Percentiles rank a stretch among this genome's conserved stretches.
Conservation (phyloP, 2,888 invertebrate species). For the Cepaea hortensis region DNA sequence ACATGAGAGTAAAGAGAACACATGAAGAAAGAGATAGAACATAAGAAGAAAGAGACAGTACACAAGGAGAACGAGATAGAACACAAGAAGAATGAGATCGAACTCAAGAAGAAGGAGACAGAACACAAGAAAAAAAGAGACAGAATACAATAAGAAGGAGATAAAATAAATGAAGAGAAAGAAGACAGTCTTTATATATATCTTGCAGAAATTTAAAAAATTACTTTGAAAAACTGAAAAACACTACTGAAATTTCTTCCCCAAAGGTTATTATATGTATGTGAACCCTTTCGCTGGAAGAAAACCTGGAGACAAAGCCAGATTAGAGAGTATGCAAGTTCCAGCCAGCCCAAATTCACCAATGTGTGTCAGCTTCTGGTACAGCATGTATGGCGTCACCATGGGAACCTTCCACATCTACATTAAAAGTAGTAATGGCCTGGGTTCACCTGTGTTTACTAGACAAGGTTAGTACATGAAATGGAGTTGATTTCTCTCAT, state of each 20-base stretch:
- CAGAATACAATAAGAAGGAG: too few relatives aligned
- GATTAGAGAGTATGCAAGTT: constrained; percentile 60
- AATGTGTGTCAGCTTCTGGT: constrained; percentile 70
- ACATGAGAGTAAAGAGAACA: too few relatives aligned
- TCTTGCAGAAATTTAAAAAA: neutral
- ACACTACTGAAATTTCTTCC: neutral
- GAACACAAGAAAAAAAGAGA: too few relatives aligned
- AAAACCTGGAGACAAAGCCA: constrained; percentile 59
- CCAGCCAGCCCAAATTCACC: constrained; percentile 56
- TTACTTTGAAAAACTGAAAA: neutral
- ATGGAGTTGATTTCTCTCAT: neutral
- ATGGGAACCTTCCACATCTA: constrained; percentile 65
- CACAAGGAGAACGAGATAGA: too few relatives aligned
- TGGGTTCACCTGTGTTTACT: constrained; percentile 57
- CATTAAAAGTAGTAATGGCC: constrained; percentile 35
- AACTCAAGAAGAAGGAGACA: too few relatives aligned
- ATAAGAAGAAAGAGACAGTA: too few relatives aligned
- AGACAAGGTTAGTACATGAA: constrained; percentile 18
- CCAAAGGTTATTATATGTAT: constrained; percentile 66
- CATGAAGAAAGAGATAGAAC: too few relatives aligned
- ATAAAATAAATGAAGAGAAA: too few relatives aligned
- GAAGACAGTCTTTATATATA: too few relatives aligned
- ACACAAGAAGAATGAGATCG: too few relatives aligned
- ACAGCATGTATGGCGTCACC: constrained; percentile 65
- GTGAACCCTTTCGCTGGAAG: constrained; percentile 63